Evolutionary conservation across 2,113 vertebrate species (phyloP).

Genomic region (Litocranius walleri): DNA sequence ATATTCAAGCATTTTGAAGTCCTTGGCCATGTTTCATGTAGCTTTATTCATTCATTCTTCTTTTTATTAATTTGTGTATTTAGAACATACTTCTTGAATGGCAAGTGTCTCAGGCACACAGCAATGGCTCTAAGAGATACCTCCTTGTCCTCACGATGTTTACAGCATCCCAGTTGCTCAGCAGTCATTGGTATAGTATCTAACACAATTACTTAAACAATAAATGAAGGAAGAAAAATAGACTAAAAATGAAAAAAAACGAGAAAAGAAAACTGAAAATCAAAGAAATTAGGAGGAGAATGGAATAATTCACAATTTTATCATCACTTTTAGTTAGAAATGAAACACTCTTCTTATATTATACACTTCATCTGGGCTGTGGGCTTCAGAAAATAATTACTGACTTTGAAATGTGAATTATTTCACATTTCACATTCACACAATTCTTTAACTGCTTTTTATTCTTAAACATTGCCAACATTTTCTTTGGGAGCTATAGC

Average conservation of each 20-base stretch:
- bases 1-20: neutral
- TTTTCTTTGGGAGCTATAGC: neutral
- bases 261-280: neutral
- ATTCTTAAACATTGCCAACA: conserved; percentile 13
- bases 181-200: neutral
- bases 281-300: neutral
- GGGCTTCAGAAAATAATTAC: conserved; percentile 36
- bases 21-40: neutral
- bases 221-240: neutral
- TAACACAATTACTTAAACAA: neutral
- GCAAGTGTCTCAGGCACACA: neutral
- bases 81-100: neutral
- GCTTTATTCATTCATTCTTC: neutral
- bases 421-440: neutral
- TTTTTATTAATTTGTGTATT: neutral
- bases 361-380: neutral
- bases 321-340: neutral
- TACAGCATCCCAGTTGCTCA: neutral
- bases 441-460: conserved; percentile 1
- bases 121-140: too few relatives aligned
- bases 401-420: conserved; percentile 46
- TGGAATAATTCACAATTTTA: neutral
- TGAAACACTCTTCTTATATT: neutral
- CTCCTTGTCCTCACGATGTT: neutral
- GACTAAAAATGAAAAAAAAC: neutral